These are phyloP conservation scores for Anticlea derivata DNA, from an alignment of 2,888 invertebrate species.

Conservation along the genomic window DNA sequence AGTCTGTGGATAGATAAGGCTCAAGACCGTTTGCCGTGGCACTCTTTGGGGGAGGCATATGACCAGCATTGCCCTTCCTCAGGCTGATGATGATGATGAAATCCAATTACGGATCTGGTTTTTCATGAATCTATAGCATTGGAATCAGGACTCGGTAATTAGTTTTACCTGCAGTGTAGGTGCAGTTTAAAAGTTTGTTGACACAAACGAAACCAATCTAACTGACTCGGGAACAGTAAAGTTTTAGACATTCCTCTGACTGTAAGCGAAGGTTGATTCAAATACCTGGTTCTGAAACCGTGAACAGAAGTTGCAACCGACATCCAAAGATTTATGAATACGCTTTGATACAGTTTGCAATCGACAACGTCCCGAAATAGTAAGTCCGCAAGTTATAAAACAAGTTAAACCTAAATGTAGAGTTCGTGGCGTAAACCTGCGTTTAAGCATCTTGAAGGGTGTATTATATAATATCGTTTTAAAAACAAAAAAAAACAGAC, in stretches of 20 bases:
- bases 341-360: background rate
- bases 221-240: slow-evolving; percentile 14
- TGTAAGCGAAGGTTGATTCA: slow-evolving; percentile 3
- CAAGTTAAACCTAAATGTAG: too few species aligned
- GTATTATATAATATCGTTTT: too few species aligned
- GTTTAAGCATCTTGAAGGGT: too few species aligned
- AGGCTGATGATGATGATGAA: too few species aligned
- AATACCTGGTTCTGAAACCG: background rate
- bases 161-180: slow-evolving; percentile 3
- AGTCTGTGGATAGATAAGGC: too few species aligned
- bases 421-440: background rate
- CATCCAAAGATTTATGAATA: slow-evolving; percentile 1
- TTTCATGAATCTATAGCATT: background rate
- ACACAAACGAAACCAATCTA: slow-evolving; percentile 25
- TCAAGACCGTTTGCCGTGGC: too few species aligned
- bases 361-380: background rate
- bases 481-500: too few species aligned
- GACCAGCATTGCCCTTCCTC: too few species aligned
- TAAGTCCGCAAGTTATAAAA: background rate
- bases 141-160: background rate
- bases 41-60: too few species aligned
- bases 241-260: slow-evolving; percentile 10
- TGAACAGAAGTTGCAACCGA: slow-evolving; percentile 6
- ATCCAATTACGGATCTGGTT: too few species aligned
- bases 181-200: slow-evolving; percentile 17